A percentile compares a stretch with the other conserved stretches of the same genome.
Conservation (phyloP, 2,113 vertebrate genomes). For the Ailurus styani region DNA sequence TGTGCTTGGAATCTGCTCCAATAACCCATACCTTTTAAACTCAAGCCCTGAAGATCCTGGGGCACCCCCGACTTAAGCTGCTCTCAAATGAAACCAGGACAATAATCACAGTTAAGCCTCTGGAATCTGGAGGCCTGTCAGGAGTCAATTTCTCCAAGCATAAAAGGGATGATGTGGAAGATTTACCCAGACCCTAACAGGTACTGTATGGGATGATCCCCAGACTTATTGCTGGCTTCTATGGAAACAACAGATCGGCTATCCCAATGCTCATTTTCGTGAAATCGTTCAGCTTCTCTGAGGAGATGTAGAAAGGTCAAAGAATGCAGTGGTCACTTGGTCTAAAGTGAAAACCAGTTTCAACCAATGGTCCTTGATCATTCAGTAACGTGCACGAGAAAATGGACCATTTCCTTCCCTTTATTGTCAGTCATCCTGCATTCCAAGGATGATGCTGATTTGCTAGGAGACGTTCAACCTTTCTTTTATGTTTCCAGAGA, state of each 20-base stretch:
- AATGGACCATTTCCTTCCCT: neutral
- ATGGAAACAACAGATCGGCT: conserved; percentile 9
- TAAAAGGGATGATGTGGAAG: neutral
- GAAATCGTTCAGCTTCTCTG: neutral
- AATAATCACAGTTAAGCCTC: conserved; percentile 29
- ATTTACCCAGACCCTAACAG: neutral
- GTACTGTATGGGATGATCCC: neutral
- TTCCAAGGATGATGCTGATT: neutral
- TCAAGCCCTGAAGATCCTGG: neutral
- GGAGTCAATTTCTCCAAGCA: conserved; percentile 2
- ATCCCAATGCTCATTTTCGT: neutral
- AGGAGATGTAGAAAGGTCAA: neutral
- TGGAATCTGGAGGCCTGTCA: neutral
- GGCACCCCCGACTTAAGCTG: neutral
- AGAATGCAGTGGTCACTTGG: neutral
- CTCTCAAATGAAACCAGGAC: conserved; percentile 18
- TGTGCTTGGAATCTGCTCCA: conserved; percentile 33
- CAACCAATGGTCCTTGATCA: neutral
- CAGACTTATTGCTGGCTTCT: conserved; percentile 1
- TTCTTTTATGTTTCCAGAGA: neutral
- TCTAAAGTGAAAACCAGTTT: conserved; percentile 47
- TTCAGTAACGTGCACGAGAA: neutral
- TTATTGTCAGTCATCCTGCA: neutral
- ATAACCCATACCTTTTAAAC: conserved; percentile 11
- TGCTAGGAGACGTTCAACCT: neutral